These are phyloP conservation scores for Pterobdella sp. DNA, from an alignment of 2,888 invertebrate genomes.

Conservation along the genomic window DNA sequence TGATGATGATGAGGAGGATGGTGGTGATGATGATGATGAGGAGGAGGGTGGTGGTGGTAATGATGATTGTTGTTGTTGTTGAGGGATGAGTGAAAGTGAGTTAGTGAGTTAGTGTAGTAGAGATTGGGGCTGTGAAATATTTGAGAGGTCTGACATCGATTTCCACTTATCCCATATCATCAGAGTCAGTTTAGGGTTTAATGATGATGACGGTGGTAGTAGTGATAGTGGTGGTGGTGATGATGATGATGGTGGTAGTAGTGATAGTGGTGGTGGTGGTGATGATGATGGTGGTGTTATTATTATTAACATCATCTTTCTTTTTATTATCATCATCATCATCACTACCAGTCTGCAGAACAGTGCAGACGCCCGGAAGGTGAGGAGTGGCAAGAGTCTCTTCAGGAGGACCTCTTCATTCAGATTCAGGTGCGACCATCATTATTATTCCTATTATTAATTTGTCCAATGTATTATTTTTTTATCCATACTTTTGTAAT, in stretches of 20 bases:
- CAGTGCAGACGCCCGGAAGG: conserved; percentile 74
- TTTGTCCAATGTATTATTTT: no score
- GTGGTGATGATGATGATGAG: not conserved
- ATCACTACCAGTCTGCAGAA: conserved; percentile 64
- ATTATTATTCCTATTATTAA: no score
- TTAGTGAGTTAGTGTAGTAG: not conserved
- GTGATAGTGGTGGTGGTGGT: conserved; percentile 95
- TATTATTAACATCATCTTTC: not conserved
- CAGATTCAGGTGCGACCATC: conserved; percentile 68
- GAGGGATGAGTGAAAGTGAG: not conserved
- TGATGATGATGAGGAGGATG: conserved; percentile 28
- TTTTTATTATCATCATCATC: not conserved
- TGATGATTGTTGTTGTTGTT: not conserved
- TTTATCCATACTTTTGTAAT: conserved; percentile 5
- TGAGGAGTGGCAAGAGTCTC: conserved; percentile 75
- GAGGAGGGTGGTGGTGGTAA: not conserved
- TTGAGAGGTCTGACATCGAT: no score
- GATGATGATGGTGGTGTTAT: conserved; percentile 70
- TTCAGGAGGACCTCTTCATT: conserved; percentile 90
- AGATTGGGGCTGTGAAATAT: not conserved
- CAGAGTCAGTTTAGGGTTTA: no score
- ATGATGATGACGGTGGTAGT: not conserved
- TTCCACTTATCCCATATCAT: no score
- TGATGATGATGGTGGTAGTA: conserved; percentile 70
- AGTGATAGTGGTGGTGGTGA: not conserved